Percentiles rank a stretch among this genome's conserved stretches.
Evolutionary conservation across 1,140 invertebrate genomes (phyloP).

Genomic region (Propsilocerus akamusi): DNA sequence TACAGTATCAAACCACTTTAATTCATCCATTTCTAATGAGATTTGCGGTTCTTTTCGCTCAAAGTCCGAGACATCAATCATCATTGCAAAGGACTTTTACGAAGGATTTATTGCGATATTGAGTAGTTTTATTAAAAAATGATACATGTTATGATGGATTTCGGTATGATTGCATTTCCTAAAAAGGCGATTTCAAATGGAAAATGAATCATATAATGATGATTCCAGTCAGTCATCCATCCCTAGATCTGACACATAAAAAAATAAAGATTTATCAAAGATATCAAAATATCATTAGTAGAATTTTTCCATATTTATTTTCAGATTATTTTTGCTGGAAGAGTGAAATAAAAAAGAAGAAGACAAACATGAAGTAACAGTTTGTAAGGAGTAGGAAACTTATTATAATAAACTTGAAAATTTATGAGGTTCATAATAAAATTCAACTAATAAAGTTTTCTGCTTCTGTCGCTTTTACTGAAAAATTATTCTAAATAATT

Average conservation of each 20-base stretch:
- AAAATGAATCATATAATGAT: slow-evolving; percentile 1
- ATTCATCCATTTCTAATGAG: neutral
- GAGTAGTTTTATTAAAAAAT: neutral
- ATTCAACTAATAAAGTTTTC: too few species aligned
- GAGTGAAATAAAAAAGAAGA: neutral
- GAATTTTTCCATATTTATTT: slow-evolving; percentile 1
- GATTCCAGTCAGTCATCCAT: neutral
- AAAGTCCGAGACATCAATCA: neutral
- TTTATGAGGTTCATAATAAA: too few species aligned
- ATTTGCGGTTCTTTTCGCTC: too few species aligned
- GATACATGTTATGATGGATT: neutral
- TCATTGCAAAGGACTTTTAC: neutral
- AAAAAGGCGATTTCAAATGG: neutral
- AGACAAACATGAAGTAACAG: too few species aligned
- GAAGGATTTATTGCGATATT: neutral
- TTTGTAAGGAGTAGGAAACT: too few species aligned
- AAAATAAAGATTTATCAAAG: slow-evolving; percentile 1
- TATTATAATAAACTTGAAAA: too few species aligned
- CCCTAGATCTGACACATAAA: neutral
- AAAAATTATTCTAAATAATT: too few species aligned
- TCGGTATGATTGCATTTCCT: too few species aligned
- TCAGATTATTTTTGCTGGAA: neutral
- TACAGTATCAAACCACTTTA: neutral
- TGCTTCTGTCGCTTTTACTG: too few species aligned
- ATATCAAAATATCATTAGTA: slow-evolving; percentile 4